A percentile compares a stretch with the other conserved stretches of the same genome.
Evolutionary conservation across 1,140 invertebrate genomes (phyloP).

Genomic region (Drosophila varians): DNA sequence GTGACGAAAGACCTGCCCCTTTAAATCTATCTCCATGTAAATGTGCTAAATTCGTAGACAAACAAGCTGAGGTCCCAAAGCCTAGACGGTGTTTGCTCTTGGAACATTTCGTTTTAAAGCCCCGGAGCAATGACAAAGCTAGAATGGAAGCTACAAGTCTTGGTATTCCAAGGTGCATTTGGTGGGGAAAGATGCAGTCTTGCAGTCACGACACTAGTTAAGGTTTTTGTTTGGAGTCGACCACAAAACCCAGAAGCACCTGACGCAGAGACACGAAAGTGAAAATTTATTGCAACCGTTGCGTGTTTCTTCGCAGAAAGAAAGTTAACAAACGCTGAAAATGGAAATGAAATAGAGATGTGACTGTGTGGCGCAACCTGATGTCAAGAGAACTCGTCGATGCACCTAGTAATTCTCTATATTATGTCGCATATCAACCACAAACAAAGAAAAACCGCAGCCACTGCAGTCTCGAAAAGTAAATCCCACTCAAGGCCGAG

Average conservation of each 20-base stretch:
- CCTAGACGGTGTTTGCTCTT: conserved; percentile 7
- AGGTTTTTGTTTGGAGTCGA: conserved; percentile 20
- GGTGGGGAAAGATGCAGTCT: not conserved
- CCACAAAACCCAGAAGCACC: conserved; percentile 32
- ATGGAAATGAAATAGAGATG: conserved; percentile 28
- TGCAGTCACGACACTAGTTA: not conserved
- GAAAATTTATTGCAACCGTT: conserved; percentile 50
- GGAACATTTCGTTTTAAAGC: conserved; percentile 9
- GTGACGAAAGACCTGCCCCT: not conserved
- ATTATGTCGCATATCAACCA: not conserved
- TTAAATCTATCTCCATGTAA: not conserved
- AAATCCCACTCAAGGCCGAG: too few relatives aligned
- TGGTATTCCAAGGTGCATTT: conserved; percentile 57
- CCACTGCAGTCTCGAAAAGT: not conserved
- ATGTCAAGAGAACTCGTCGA: too few relatives aligned
- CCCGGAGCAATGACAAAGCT: not conserved
- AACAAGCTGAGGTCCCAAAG: conserved; percentile 27
- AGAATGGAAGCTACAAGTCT: conserved; percentile 26
- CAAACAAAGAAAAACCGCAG: not conserved
- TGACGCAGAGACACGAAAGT: conserved; percentile 55
- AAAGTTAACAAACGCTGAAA: conserved; percentile 61
- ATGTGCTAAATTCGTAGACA: conserved; percentile 48
- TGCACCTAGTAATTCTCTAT: too few relatives aligned
- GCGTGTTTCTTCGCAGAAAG: conserved; percentile 31
- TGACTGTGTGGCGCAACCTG: too few relatives aligned